Evolutionary conservation across 1,140 invertebrate genomes (phyloP).

Genomic region (Batillaria attramentaria): DNA sequence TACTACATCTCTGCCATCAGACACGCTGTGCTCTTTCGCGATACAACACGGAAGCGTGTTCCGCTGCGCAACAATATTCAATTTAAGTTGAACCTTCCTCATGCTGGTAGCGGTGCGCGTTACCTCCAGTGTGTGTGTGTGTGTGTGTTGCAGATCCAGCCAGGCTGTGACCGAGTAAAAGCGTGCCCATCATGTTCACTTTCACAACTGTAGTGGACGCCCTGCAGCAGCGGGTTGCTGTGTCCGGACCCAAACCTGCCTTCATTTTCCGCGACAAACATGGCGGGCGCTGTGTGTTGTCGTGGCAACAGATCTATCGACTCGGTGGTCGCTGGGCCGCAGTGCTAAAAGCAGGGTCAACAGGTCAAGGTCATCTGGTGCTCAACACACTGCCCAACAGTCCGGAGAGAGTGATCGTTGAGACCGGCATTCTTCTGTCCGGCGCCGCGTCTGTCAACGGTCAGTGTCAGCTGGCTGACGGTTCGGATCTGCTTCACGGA

Average conservation of each 20-base stretch:
- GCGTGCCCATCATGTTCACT: too few relatives aligned
- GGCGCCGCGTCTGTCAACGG: slow-evolving; percentile 21
- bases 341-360: not conserved
- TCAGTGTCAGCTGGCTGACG: slow-evolving; percentile 19
- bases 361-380: not conserved
- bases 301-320: not conserved
- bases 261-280: slow-evolving; percentile 8
- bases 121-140: too few relatives aligned
- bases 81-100: too few relatives aligned
- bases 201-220: not conserved
- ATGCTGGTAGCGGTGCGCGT: too few relatives aligned
- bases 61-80: too few relatives aligned
- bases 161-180: too few relatives aligned
- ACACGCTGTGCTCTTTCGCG: too few relatives aligned
- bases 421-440: slow-evolving; percentile 9
- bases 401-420: slow-evolving; percentile 11
- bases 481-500: not conserved
- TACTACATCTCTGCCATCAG: too few relatives aligned
- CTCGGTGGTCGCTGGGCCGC: slow-evolving; percentile 8
- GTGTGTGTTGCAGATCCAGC: too few relatives aligned
- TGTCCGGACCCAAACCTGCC: not conserved
- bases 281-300: not conserved
- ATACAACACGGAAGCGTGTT: too few relatives aligned
- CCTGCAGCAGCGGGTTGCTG: not conserved
- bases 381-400: slow-evolving; percentile 18